These are phyloP conservation scores for Gambelia wislizenii DNA, from an alignment of 2,797 vertebrate genomes.

Conservation along the genomic window DNA sequence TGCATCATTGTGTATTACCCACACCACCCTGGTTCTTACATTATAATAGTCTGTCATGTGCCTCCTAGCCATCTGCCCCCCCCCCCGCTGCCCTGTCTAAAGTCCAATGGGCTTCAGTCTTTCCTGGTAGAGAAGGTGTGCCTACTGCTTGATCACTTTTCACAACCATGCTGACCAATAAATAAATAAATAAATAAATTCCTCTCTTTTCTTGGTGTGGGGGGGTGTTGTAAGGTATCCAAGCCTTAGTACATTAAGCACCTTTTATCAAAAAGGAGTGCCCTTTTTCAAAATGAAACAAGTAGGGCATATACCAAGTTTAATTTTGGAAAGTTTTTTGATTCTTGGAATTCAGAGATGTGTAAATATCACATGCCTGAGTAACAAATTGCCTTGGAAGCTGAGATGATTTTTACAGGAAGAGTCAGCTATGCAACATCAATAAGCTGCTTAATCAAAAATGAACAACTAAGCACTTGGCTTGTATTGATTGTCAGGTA, in stretches of 20 bases:
- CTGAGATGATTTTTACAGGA: constrained; percentile 48
- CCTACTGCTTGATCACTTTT: background rate
- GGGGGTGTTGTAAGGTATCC: constrained; percentile 25
- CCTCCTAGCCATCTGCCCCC: background rate
- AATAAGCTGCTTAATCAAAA: constrained; percentile 61
- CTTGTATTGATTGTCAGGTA: constrained; percentile 54
- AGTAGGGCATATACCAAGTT: background rate
- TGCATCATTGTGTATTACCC: too few species aligned
- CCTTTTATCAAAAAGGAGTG: too few species aligned
- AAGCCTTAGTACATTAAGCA: constrained; percentile 14
- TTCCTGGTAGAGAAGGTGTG: background rate
- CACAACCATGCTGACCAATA: background rate
- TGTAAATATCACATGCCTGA: constrained; percentile 47
- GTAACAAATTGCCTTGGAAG: constrained; percentile 42
- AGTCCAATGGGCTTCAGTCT: background rate
- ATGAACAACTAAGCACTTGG: constrained; percentile 54
- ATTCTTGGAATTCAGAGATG: constrained; percentile 52
- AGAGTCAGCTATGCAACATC: constrained; percentile 48
- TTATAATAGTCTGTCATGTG: background rate
- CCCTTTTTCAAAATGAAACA: constrained; percentile 31
- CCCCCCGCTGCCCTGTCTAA: background rate
- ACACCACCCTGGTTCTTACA: background rate
- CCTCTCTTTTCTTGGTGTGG: background rate
- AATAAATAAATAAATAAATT: background rate
- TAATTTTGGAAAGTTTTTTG: constrained; percentile 20